Evolutionary conservation across 2,113 vertebrate genomes (phyloP), one percentile per base, ranked within the genome.

Genomic region (Etheostoma spectabile): DNA sequence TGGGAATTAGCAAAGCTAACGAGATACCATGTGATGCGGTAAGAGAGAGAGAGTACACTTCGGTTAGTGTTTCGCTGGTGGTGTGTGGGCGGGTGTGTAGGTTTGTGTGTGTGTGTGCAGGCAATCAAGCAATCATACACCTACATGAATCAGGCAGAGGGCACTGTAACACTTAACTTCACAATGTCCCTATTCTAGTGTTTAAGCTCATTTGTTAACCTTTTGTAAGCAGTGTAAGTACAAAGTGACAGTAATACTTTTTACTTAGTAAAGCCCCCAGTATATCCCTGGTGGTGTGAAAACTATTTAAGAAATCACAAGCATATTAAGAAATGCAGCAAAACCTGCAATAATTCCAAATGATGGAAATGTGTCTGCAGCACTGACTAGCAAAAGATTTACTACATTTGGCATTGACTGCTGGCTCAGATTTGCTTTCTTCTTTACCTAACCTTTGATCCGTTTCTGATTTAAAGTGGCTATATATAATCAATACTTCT

Each of bases 1-100:
- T 91, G 96, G 96, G 96, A 97, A 96, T 97, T 95, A 96, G 95
- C 60, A 93, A 94, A 94, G 94, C 95, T 97, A 96, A 96, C 95
- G 94, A 96, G 95, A 94, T 96, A 94, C 93, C 92, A 86, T 94
- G 95, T 94, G 96, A 96, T 93, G 94, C 94, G 94, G 94, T 96
- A 94, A 95, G 95, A 96, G 94, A 78, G 66, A 30, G 30, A 42
- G 53, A 70, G 83, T 24, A 74, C 63, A 83, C 74, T 56, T 66
- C 16, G 65, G 80, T 86, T 79, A 63, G 69, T 60, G 76, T 86
- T 87, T 89, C 76, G 60, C 83, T 70, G 82, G 77, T 51, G 45
- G 64, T 83, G 82, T 75, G 63, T 85, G 86, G 77, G 73, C 60
- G 56, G 30, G 53, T 77, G 60, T 73, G 81, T 76, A 22, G 38